These are phyloP conservation scores for Galagoides demidoff DNA, from an alignment of 2,797 vertebrate genomes.

Conservation along the genomic window DNA sequence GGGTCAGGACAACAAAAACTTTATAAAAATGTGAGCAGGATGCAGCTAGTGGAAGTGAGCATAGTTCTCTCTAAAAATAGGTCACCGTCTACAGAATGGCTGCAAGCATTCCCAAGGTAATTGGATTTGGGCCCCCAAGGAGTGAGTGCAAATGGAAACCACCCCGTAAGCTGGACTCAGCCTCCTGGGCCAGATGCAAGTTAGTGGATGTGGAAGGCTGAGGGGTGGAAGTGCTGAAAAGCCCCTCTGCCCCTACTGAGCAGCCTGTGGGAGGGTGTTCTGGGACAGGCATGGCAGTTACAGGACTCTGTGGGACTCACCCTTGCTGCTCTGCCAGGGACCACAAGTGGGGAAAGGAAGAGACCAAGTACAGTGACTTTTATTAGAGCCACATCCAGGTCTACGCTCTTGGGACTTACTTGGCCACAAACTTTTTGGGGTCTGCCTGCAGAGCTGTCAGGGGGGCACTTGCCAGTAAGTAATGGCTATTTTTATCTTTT, in stretches of 20 bases:
- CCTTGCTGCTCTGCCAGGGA: background rate
- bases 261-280: background rate
- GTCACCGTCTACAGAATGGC: background rate
- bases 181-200: background rate
- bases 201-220: background rate
- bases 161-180: background rate
- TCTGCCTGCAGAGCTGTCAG: background rate
- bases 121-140: background rate
- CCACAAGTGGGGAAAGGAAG: background rate
- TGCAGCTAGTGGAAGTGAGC: background rate
- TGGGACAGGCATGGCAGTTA: background rate
- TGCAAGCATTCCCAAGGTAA: background rate
- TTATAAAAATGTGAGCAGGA: background rate
- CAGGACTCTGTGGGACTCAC: background rate
- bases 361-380: background rate
- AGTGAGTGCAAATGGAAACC: background rate
- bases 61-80: conserved; percentile 6
- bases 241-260: background rate
- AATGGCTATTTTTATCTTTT: background rate
- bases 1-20: background rate
- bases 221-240: background rate
- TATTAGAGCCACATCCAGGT: background rate
- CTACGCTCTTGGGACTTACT: background rate
- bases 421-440: background rate
- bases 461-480: background rate